Percentiles rank a stretch among this genome's conserved stretches.
Conservation (phyloP, 2,113 vertebrate genomes). For the Lycaon pictus region DNA sequence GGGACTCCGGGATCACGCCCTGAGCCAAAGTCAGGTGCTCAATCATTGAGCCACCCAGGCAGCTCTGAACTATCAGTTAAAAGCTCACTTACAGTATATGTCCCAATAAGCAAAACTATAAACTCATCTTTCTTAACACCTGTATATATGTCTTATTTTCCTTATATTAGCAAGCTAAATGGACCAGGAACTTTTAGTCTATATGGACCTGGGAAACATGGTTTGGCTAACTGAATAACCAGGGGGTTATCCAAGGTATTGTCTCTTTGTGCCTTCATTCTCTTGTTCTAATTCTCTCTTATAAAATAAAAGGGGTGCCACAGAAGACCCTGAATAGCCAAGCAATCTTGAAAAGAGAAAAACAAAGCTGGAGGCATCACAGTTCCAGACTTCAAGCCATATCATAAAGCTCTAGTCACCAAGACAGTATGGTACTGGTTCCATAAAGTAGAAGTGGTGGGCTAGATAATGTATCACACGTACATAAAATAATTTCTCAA, state of each 20-base stretch:
- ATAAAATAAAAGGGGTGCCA: background rate
- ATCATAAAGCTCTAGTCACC: background rate
- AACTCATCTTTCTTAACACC: background rate
- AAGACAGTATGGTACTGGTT: background rate
- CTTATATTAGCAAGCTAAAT: background rate
- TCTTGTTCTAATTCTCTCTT: background rate
- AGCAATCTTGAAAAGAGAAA: background rate
- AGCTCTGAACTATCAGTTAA: no score
- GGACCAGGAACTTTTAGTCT: background rate
- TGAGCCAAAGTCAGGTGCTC: no score
- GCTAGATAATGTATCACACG: background rate
- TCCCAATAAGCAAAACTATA: background rate
- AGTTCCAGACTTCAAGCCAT: background rate
- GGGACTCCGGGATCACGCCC: no score
- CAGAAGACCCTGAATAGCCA: background rate
- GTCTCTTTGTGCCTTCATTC: background rate
- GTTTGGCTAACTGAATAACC: background rate
- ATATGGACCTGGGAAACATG: background rate
- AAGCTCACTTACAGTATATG: background rate
- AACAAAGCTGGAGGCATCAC: background rate
- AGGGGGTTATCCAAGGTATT: background rate
- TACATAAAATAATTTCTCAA: background rate
- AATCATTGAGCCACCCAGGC: no score
- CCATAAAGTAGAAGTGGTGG: background rate
- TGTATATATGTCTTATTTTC: background rate